Evolutionary conservation across 2,113 vertebrate genomes (phyloP).

Genomic region (Tetraodon nigroviridis): DNA sequence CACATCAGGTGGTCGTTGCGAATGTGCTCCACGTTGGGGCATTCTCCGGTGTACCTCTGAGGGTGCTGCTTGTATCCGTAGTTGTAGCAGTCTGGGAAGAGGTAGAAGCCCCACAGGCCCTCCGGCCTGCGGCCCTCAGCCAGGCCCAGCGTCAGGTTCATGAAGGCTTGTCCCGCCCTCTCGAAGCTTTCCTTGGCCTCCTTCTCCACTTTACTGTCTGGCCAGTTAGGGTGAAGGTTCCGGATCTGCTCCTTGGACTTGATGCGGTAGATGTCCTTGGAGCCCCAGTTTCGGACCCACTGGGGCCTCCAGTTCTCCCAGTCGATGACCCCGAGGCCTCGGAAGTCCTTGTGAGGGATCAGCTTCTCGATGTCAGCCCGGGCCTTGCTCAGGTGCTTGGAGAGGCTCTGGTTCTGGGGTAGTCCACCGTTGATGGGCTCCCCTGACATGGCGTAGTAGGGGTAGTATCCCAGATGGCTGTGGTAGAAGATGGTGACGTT

Average conservation of each 20-base stretch:
- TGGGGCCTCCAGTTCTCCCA: constrained; percentile 92
- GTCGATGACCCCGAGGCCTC: constrained; percentile 84
- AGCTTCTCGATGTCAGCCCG: constrained; percentile 77
- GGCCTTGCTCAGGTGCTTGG: constrained; percentile 81
- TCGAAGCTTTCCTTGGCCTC: constrained; percentile 84
- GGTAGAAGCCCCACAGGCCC: constrained; percentile 87
- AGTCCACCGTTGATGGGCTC: constrained; percentile 81
- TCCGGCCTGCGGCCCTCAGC: constrained; percentile 78
- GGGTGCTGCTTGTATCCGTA: constrained; percentile 84
- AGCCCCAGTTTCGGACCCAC: constrained; percentile 89
- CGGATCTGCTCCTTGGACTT: constrained; percentile 82
- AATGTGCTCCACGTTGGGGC: constrained; percentile 80
- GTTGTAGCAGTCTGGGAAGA: constrained; percentile 92
- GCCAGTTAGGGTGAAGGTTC: constrained; percentile 80
- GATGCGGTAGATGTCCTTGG: constrained; percentile 82
- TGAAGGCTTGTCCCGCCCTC: constrained; percentile 78
- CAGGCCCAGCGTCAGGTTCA: constrained; percentile 82
- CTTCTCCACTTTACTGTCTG: constrained; percentile 76
- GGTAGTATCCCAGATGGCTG: constrained; percentile 83
- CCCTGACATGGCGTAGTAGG: constrained; percentile 77
- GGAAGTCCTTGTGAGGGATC: constrained; percentile 81
- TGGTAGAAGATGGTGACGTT: constrained; percentile 89
- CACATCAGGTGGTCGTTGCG: constrained; percentile 84
- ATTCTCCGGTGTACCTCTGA: constrained; percentile 80
- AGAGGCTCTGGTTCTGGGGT: constrained; percentile 84